Evolutionary conservation across 2,797 vertebrate species (phyloP), one percentile per base, ranked within the genome.

Genomic region (Tachyglossus aculeatus): DNA sequence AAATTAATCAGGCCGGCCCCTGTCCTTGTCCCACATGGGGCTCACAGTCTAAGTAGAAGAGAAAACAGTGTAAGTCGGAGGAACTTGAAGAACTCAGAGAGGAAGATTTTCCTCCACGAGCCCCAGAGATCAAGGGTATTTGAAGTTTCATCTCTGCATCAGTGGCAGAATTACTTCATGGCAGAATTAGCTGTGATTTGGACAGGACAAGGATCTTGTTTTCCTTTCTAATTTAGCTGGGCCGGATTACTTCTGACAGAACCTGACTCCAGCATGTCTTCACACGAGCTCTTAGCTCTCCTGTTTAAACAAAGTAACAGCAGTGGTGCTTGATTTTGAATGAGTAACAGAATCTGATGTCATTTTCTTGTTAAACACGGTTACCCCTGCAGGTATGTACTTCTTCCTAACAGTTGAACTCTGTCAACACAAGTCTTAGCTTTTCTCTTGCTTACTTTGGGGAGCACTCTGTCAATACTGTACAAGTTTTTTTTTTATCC

Each of bases 371-470:
- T 84, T 75, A 68, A 83, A 77, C 75, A 84, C 5, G 2, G 5
- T 75, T 70, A 38, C 40, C 79, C 52, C 67, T 71, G 61, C 67
- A 72, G 77, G 55, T 77, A 58, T 27, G 77, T 67, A 75, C 74
- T 79, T 86, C 86, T 67, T 59, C 33, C 75, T 76, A 80, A 34
- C 2, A 83, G 67, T 39, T 70, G 45, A 31, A n/a, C 77, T 87
- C 59, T 80, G 82, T 85, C 82, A 86, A 86, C 78, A 85, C 7
- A 25, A 78, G 70, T 78, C 82, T 73, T 62, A 11, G 12, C 77
- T 64, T 72, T 61, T 61, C 74, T 72, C 66, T 55, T 38, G 38
- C 13, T 51, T 52, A 32, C 33, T 37, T 55, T 75, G 37, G 61
- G 73, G 24, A n/a, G 74, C 67, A 76, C 24, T 51, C 29, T 71